phyloP scores from a whole-genome alignment of 2,797 vertebrate species.

The Gymnothorax reevesii region DNA sequence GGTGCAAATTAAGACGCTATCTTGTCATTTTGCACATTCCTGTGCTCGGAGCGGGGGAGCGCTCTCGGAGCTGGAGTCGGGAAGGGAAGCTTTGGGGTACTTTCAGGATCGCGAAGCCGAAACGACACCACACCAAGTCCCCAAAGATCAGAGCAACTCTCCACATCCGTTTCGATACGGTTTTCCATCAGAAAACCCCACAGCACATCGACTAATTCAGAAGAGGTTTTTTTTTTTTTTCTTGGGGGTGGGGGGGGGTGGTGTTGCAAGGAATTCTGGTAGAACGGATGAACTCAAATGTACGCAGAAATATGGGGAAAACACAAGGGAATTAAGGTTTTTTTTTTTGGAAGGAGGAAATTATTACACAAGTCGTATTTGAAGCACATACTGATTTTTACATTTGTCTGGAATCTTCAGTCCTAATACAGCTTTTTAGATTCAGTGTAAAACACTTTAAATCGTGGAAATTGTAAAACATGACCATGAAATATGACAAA shows the following conservation, averaged over 20 bases:
- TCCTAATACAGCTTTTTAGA: neutral
- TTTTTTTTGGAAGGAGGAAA: neutral
- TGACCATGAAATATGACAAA: neutral
- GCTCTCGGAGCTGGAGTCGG: neutral
- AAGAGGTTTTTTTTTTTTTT: neutral
- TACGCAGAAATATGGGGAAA: neutral
- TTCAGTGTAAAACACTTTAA: neutral
- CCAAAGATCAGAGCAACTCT: slow-evolving; percentile 21
- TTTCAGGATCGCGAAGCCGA: neutral
- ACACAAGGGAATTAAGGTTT: neutral
- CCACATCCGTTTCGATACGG: neutral
- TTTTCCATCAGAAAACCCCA: slow-evolving; percentile 7
- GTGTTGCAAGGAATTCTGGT: too few relatives aligned
- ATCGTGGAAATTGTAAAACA: neutral
- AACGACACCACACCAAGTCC: neutral
- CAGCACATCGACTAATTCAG: neutral
- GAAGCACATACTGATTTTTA: neutral
- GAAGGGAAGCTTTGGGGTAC: neutral
- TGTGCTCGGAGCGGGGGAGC: slow-evolving; percentile 47
- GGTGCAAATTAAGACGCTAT: slow-evolving; percentile 76
- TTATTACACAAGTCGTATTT: neutral
- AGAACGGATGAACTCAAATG: neutral
- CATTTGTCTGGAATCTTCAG: neutral
- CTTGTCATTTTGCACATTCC: slow-evolving; percentile 70
- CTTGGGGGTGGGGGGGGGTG: too few relatives aligned